These are phyloP conservation scores for Lateolabrax maculatus DNA, from an alignment of 2,797 vertebrate genomes.

Conservation along the genomic window DNA sequence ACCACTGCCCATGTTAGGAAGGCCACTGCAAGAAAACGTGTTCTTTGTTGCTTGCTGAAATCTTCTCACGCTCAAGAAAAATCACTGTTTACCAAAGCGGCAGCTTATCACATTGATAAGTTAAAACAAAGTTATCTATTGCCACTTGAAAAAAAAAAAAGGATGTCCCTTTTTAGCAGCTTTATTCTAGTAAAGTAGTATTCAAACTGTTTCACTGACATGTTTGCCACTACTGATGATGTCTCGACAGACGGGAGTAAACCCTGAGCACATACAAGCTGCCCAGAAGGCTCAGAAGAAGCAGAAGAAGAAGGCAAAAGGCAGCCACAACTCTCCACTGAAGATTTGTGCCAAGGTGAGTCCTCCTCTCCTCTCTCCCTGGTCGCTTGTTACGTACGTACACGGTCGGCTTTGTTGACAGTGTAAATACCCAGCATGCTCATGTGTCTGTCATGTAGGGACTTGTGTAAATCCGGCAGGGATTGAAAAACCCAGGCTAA, in stretches of 20 bases:
- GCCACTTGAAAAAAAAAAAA: too few species aligned
- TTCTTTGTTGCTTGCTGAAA: too few species aligned
- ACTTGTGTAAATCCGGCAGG: background rate
- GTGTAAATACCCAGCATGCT: slow-evolving; percentile 1
- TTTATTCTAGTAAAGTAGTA: background rate
- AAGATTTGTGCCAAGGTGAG: slow-evolving; percentile 84
- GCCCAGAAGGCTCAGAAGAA: slow-evolving; percentile 85
- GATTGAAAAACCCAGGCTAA: background rate
- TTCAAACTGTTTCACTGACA: background rate
- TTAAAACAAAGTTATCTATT: too few species aligned
- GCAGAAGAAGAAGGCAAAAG: slow-evolving; percentile 66
- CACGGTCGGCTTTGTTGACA: slow-evolving; percentile 1
- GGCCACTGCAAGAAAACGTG: too few species aligned
- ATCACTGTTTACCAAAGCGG: too few species aligned
- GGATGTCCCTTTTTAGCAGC: background rate
- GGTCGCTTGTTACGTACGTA: background rate
- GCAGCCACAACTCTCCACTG: slow-evolving; percentile 28
- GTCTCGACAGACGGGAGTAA: slow-evolving; percentile 89
- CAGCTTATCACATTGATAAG: too few species aligned
- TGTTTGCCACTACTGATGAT: accelerated
- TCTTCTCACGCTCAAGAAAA: too few species aligned
- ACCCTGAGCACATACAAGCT: slow-evolving; percentile 86
- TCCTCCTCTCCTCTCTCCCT: background rate
- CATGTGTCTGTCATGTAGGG: accelerated
- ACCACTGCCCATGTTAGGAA: too few species aligned